Percentiles rank a stretch among this genome's conserved stretches.
phyloP scores from a whole-genome alignment of 2,797 vertebrate species.

The Hapalemur alaotrensis region DNA sequence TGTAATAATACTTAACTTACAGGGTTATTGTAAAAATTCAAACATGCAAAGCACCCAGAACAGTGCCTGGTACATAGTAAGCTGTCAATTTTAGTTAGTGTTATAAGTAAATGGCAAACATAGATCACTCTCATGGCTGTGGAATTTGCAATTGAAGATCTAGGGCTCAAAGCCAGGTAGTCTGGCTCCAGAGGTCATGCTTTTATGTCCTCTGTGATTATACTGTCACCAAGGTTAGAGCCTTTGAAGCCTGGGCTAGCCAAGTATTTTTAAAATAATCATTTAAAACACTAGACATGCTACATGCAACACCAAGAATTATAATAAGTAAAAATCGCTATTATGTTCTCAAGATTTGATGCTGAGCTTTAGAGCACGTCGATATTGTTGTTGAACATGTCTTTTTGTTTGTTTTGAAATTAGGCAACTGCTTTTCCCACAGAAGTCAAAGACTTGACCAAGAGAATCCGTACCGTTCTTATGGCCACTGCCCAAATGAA shows the following conservation, averaged over 20 bases:
- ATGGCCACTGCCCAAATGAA: slow-evolving; percentile 99
- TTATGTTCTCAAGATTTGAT: neutral
- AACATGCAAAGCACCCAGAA: neutral
- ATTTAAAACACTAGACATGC: neutral
- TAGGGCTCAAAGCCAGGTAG: neutral
- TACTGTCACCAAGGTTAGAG: neutral
- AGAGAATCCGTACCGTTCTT: slow-evolving; percentile 96
- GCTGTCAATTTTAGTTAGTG: neutral
- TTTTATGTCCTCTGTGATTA: neutral
- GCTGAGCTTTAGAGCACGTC: neutral
- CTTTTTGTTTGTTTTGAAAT: slow-evolving; percentile 63
- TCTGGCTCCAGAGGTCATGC: neutral
- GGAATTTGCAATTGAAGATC: neutral
- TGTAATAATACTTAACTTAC: neutral
- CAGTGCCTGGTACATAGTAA: neutral
- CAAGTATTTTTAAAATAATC: slow-evolving; percentile 20
- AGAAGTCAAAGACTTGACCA: slow-evolving; percentile 96
- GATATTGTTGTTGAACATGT: slow-evolving; percentile 28
- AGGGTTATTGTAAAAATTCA: slow-evolving; percentile 19
- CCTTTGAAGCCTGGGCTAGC: neutral
- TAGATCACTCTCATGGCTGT: neutral
- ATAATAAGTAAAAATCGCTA: neutral
- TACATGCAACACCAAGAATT: neutral
- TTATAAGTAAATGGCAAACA: neutral
- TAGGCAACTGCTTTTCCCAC: slow-evolving; percentile 94